Percentiles rank a stretch among this genome's conserved stretches.
phyloP scores from a whole-genome alignment of 2,113 vertebrate genomes.

The Aptenodytes forsteri region DNA sequence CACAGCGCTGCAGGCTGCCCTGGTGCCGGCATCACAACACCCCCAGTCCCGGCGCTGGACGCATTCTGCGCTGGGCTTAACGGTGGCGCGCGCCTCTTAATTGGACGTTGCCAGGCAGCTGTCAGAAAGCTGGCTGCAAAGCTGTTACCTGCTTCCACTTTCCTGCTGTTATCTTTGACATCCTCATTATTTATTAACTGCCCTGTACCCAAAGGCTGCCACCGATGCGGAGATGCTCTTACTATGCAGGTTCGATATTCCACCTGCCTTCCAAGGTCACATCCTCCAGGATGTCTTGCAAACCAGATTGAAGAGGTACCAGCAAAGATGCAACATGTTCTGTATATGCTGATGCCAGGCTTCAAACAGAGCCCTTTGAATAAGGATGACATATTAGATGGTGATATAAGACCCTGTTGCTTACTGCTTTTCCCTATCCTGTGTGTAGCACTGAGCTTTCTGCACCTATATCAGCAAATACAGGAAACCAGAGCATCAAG shows the following conservation, averaged over 20 bases:
- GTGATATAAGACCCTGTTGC: neutral
- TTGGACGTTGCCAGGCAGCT: conserved; percentile 37
- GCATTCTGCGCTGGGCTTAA: accelerated
- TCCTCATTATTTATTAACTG: conserved; percentile 65
- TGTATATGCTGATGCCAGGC: neutral
- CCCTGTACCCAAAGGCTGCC: conserved; percentile 36
- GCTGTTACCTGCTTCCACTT: conserved; percentile 34
- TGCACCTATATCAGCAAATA: neutral
- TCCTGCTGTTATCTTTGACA: conserved; percentile 51
- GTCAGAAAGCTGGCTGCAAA: conserved; percentile 31
- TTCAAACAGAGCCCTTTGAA: conserved; percentile 21
- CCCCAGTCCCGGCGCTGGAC: accelerated
- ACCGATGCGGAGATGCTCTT: neutral
- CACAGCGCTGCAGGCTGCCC: accelerated
- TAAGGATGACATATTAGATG: neutral
- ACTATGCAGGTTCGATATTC: conserved; percentile 11
- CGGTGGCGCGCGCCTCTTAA: accelerated
- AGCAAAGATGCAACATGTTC: conserved; percentile 30
- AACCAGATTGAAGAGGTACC: conserved; percentile 45
- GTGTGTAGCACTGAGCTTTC: neutral
- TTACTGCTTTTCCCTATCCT: neutral
- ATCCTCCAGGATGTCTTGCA: conserved; percentile 45
- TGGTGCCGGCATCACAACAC: accelerated
- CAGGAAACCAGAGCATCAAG: neutral
- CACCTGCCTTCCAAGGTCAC: conserved; percentile 48